Base-by-base conservation (phyloP, 1,140 invertebrate genomes). In the Drosophila sulfurigaster region DNA sequence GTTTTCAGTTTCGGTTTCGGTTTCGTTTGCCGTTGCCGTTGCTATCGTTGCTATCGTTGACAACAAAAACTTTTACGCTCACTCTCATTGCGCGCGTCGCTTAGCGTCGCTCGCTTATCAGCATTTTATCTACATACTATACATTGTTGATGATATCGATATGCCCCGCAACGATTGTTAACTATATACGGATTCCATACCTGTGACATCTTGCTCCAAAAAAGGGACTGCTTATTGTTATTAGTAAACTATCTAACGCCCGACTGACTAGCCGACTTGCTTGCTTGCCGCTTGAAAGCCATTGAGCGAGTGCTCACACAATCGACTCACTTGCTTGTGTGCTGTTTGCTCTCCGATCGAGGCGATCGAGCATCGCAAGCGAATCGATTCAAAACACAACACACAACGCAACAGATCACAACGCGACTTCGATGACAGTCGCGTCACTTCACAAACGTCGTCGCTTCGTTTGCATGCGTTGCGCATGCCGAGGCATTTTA, bases 401-500 rank as follows among this genome's bases (percentile, higher is more conserved):
- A 65, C 35, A 65, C 43, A 49, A 56, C 72, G 15, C 46, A 63
- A 25, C 20, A 25, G 20, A 25, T 25, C 20, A 25, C 20, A 49
- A 63, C 65, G 35, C 54, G 11, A 5, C 38, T 30, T n/a, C 59
- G 16, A 35, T 10, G 38, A 5, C 48, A 48, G 56, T 45, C 54
- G 68, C 60, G 49, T 79, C 63, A 75, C 54, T 65, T n/a, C 20
- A 43, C 41, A 43, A 75, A 83, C 59, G 72, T 81, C 85, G 20
- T 25, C 20, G 20, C 20, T 25, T 25, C 20, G 75, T 79, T 87
- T 75, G 81, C 78, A 88, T 88, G 85, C 85, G 78, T 54, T 51
- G 62, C 78, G 71, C 85, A 83, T 82, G 63, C 80, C 64, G 49
- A 62, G 51, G 78, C 66, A 82, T 88, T 87, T 88, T 69, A 81